A percentile compares a stretch with the other conserved stretches of the same genome.
Evolutionary conservation across 2,113 vertebrate species (phyloP).

Genomic region (Eulacestoma nigropectus): DNA sequence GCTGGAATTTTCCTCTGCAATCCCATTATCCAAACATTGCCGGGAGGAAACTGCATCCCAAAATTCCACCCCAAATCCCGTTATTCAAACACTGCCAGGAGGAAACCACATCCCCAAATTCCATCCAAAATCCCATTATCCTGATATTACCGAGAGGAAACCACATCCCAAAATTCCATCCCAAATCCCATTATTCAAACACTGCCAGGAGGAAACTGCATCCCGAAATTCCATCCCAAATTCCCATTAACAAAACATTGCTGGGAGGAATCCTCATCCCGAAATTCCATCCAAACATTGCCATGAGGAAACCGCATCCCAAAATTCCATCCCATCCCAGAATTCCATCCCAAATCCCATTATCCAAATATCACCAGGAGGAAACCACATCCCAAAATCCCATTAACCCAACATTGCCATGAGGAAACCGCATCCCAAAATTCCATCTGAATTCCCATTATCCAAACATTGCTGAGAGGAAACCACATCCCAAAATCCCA

Average conservation of each 20-base stretch:
- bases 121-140: neutral
- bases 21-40: neutral
- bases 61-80: neutral
- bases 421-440: neutral
- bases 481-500: neutral
- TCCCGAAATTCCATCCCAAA: neutral
- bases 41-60: accelerated
- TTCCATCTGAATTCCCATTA: neutral
- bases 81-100: neutral
- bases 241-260: neutral
- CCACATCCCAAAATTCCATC: neutral
- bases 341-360: neutral
- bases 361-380: neutral
- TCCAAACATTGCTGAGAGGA: neutral
- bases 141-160: neutral
- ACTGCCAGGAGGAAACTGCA: no score
- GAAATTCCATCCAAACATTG: neutral
- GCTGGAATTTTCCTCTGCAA: neutral
- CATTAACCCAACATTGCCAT: neutral
- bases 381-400: neutral
- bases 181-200: neutral
- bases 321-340: neutral
- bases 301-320: neutral
- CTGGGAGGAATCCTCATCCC: neutral
- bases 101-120: neutral